Conservation (phyloP, 1,140 invertebrate genomes). For the Pachypsylla venusta region DNA sequence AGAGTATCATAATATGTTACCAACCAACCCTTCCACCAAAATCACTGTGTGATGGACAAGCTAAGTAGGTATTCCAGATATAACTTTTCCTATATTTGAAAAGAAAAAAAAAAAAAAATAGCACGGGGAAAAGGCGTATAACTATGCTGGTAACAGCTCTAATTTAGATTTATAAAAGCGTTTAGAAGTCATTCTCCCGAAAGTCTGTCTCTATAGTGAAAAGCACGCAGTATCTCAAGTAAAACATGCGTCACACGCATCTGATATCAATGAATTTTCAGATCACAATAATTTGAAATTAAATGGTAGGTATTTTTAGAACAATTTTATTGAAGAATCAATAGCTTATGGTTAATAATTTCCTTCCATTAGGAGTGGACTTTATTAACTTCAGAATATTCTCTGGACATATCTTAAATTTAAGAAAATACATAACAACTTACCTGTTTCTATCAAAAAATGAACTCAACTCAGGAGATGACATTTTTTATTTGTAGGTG, state of each 20-base stretch:
- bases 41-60: neutral
- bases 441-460: constrained; percentile 2
- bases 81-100: neutral
- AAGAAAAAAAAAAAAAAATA: too few relatives aligned
- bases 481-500: too few relatives aligned
- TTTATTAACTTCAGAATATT: neutral
- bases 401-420: neutral
- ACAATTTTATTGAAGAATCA: neutral
- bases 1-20: too few relatives aligned
- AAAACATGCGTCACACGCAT: too few relatives aligned
- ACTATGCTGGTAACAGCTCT: neutral
- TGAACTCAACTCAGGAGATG: neutral
- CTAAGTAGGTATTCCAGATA: neutral
- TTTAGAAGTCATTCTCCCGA: neutral
- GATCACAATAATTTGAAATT: too few relatives aligned
- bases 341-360: neutral
- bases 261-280: too few relatives aligned
- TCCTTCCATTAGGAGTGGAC: neutral
- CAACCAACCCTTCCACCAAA: too few relatives aligned
- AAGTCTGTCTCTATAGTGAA: too few relatives aligned
- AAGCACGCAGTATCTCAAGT: too few relatives aligned
- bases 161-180: neutral
- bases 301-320: neutral
- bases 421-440: neutral
- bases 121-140: too few relatives aligned